Percentiles rank a stretch among this genome's conserved stretches.
These are phyloP conservation scores for Helicolenus hilgendorfi DNA, from an alignment of 2,797 vertebrate species.

Conservation along the genomic window DNA sequence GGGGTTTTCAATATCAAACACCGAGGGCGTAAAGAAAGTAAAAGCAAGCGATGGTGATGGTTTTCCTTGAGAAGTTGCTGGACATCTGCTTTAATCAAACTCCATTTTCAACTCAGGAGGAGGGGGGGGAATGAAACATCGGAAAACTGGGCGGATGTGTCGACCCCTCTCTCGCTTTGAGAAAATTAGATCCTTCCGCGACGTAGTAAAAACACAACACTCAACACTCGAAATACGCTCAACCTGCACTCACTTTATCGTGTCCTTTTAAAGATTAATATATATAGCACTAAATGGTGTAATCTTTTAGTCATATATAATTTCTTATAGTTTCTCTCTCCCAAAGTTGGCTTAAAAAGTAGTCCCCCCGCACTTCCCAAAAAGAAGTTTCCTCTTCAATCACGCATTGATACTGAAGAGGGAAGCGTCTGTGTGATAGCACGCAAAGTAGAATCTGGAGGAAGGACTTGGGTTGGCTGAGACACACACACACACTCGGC, in stretches of 20 bases:
- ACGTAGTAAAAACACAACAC: constrained; percentile 79
- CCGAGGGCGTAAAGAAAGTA: too few species aligned
- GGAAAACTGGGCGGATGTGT: constrained; percentile 94
- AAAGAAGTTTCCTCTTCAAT: constrained; percentile 91
- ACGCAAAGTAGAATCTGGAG: constrained; percentile 80
- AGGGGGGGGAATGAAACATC: constrained; percentile 86
- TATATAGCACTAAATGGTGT: fast-evolving
- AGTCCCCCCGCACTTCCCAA: constrained; percentile 89
- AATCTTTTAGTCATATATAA: fast-evolving
- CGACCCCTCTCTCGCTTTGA: constrained; percentile 81
- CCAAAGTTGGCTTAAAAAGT: constrained; percentile 81
- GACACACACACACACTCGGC: constrained; percentile 31
- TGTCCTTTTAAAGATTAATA: neutral
- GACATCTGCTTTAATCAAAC: constrained; percentile 90
- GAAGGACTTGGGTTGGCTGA: constrained; percentile 57
- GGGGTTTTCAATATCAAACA: too few species aligned
- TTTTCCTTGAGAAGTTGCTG: constrained; percentile 83
- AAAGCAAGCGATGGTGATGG: too few species aligned
- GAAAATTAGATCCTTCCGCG: constrained; percentile 91
- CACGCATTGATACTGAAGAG: constrained; percentile 87
- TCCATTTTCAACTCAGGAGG: constrained; percentile 91
- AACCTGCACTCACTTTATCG: neutral
- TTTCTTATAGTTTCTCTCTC: neutral
- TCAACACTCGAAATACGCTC: constrained; percentile 3
- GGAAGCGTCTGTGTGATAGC: constrained; percentile 86